phyloP scores from a whole-genome alignment of 2,888 invertebrate species.

The Ormyrus rosae region DNA sequence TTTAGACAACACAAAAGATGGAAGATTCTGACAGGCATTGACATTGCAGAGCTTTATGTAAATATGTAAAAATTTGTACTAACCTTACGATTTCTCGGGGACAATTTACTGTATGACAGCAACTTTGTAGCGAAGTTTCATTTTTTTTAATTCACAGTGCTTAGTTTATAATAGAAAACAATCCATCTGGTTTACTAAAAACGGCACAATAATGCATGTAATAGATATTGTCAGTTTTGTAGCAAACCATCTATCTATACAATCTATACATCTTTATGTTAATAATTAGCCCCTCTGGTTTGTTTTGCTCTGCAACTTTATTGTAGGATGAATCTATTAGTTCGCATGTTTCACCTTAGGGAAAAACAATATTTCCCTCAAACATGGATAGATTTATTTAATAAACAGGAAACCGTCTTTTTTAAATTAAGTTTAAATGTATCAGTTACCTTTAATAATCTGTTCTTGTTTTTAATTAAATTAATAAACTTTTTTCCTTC shows the following conservation, averaged over 20 bases:
- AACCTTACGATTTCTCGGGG: conserved; percentile 50
- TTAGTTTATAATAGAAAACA: conserved; percentile 14
- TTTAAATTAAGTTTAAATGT: conserved; percentile 50
- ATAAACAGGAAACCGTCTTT: conserved; percentile 15
- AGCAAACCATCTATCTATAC: not conserved
- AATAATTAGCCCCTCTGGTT: conserved; percentile 8
- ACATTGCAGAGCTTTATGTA: conserved; percentile 54
- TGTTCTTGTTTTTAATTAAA: conserved; percentile 55
- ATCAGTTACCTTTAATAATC: conserved; percentile 54
- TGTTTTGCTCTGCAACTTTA: conserved; percentile 29
- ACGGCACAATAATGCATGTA: no score
- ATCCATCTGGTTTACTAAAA: not conserved
- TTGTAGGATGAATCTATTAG: not conserved
- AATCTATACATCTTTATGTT: not conserved
- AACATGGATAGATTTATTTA: conserved; percentile 24
- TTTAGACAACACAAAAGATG: conserved; percentile 9
- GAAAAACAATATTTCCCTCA: conserved; percentile 8
- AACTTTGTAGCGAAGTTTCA: conserved; percentile 3
- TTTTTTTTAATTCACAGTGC: conserved; percentile 10
- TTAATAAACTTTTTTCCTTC: conserved; percentile 46
- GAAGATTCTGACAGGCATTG: conserved; percentile 30
- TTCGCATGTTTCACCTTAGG: not conserved
- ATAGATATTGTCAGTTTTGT: not conserved
- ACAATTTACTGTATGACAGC: conserved; percentile 4
- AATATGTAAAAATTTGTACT: conserved; percentile 56